phyloP scores from a whole-genome alignment of 2,113 vertebrate species.

The Machaerirhynchus nigripectus region DNA sequence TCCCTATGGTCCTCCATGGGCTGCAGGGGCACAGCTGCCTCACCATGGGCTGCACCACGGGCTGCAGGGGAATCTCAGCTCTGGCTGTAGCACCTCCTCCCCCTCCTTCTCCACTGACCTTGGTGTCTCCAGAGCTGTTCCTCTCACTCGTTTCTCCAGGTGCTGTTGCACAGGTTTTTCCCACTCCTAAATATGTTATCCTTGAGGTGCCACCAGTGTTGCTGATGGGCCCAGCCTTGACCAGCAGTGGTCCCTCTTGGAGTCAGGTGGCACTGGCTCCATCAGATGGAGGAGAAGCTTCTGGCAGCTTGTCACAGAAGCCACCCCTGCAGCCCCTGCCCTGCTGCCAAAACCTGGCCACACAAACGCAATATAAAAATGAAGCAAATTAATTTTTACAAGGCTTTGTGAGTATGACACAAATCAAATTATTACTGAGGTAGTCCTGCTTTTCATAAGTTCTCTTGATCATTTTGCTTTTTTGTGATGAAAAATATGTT shows the following conservation, averaged over 20 bases:
- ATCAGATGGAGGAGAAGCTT: background rate
- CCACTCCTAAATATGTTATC: accelerated
- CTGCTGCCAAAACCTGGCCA: background rate
- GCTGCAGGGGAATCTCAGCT: background rate
- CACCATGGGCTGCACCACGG: accelerated
- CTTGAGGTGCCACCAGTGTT: background rate
- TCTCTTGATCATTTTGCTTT: background rate
- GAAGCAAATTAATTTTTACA: background rate
- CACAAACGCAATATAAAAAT: background rate
- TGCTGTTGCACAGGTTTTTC: background rate
- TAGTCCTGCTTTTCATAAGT: background rate
- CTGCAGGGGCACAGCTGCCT: background rate
- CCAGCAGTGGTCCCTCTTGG: background rate
- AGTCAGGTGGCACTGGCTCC: background rate
- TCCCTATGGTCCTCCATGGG: accelerated
- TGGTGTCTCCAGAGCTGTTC: background rate
- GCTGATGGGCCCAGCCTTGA: background rate
- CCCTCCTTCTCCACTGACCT: background rate
- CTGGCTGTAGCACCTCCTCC: background rate
- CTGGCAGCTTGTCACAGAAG: background rate
- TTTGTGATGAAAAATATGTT: background rate
- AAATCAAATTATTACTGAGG: background rate
- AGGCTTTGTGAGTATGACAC: background rate
- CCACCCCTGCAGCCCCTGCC: accelerated
- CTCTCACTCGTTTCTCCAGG: background rate